Percentiles rank a stretch among this genome's conserved stretches.
Evolutionary conservation across 2,113 vertebrate species (phyloP).

Genomic region (Siphamia tubifer): DNA sequence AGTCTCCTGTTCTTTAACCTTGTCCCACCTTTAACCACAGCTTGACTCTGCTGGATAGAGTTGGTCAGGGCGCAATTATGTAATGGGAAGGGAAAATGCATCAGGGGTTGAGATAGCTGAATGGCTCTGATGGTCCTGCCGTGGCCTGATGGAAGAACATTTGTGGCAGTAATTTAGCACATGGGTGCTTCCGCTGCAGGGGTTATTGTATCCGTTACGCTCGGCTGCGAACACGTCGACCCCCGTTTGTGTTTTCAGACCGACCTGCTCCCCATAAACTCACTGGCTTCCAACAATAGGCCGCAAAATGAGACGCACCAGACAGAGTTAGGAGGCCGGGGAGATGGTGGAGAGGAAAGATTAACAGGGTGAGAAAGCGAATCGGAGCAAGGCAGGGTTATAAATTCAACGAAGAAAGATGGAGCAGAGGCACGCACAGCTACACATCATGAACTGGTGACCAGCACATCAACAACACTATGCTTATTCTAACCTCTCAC

Average conservation of each 20-base stretch:
- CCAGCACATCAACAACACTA: background rate
- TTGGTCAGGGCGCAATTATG: conserved; percentile 46
- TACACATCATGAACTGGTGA: background rate
- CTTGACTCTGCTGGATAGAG: conserved; percentile 10
- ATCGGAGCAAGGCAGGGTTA: conserved; percentile 3
- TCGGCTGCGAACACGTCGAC: conserved; percentile 42
- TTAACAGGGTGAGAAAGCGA: conserved; percentile 28
- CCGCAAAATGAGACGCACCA: conserved; percentile 39
- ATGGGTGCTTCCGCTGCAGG: conserved; percentile 64
- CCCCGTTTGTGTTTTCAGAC: conserved; percentile 60
- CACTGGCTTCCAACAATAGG: conserved; percentile 46
- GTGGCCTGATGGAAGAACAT: conserved; percentile 52
- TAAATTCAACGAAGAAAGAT: background rate
- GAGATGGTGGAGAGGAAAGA: conserved; percentile 28
- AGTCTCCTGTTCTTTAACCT: conserved; percentile 1
- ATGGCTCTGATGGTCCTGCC: conserved; percentile 28
- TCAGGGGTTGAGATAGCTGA: conserved; percentile 34
- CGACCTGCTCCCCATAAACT: conserved; percentile 40
- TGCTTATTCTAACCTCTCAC: no score
- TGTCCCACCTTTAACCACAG: conserved; percentile 25
- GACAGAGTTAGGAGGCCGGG: conserved; percentile 5
- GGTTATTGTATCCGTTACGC: conserved; percentile 75
- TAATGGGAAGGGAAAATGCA: conserved; percentile 34
- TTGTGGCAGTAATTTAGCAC: conserved; percentile 78
- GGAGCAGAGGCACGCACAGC: background rate